Evolutionary conservation across 2,888 invertebrate genomes (phyloP).

Genomic region (Aplocera efformata): DNA sequence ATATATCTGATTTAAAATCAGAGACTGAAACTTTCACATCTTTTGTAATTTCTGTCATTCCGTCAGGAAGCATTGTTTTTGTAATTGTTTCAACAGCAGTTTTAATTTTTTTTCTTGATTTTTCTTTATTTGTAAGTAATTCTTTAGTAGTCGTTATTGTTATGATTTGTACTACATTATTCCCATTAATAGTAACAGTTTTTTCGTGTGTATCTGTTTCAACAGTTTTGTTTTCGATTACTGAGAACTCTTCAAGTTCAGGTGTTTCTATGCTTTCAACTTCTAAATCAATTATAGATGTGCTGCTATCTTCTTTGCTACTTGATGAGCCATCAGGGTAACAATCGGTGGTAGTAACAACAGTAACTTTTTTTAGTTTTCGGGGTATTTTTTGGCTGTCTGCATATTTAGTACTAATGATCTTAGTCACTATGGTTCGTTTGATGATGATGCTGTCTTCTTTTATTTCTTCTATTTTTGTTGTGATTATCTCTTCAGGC

Average conservation of each 20-base stretch:
- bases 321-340: conserved; percentile 71
- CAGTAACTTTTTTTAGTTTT: conserved; percentile 63
- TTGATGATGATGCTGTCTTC: conserved; percentile 49
- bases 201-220: conserved; percentile 56
- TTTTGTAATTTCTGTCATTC: conserved; percentile 64
- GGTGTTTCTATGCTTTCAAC: conserved; percentile 40
- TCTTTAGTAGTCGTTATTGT: conserved; percentile 64
- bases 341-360: conserved; percentile 61
- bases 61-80: conserved; percentile 58
- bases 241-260: conserved; percentile 52
- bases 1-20: conserved; percentile 44
- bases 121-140: conserved; percentile 51
- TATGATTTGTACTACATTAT: conserved; percentile 56
- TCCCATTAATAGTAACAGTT: conserved; percentile 49
- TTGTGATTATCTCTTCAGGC: conserved; percentile 58
- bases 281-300: conserved; percentile 58
- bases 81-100: conserved; percentile 64
- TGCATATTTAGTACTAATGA: conserved; percentile 57
- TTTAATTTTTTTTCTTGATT: conserved; percentile 58
- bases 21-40: conserved; percentile 64
- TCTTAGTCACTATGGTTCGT: conserved; percentile 56
- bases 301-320: conserved; percentile 63
- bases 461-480: conserved; percentile 57
- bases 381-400: conserved; percentile 47
- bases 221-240: conserved; percentile 52